Conservation (phyloP, 2,797 vertebrate genomes). For the Eurystomus glaucurus region DNA sequence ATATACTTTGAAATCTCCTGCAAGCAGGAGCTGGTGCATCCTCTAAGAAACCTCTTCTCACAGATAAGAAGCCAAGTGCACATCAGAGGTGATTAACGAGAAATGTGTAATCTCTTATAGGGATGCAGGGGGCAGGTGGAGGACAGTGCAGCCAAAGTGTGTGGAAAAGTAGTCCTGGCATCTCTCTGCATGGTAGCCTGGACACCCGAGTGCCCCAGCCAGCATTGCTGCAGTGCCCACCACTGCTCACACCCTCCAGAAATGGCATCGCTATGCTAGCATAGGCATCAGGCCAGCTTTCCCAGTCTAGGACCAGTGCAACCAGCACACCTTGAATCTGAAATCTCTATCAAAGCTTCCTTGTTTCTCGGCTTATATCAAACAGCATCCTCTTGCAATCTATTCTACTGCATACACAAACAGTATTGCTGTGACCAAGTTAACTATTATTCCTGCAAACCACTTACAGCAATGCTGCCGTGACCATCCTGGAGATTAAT, state of each 20-base stretch:
- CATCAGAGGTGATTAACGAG: conserved; percentile 56
- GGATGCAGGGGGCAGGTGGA: conserved; percentile 15
- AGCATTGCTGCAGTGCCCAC: background rate
- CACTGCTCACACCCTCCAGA: background rate
- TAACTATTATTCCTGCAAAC: background rate
- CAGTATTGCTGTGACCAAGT: background rate
- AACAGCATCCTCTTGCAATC: background rate
- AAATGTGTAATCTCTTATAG: conserved; percentile 1
- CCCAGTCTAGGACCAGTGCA: background rate
- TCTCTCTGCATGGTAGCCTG: background rate
- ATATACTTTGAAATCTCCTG: conserved; percentile 50
- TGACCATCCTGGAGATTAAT: background rate
- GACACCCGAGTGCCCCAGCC: background rate
- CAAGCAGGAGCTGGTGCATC: background rate
- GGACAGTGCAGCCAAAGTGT: background rate
- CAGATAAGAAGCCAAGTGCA: conserved; percentile 52
- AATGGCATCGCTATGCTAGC: no score
- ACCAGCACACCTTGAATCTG: background rate
- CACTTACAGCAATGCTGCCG: background rate
- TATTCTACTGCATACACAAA: background rate
- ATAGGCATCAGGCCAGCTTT: background rate
- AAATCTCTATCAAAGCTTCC: background rate
- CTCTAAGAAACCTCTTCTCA: conserved; percentile 43
- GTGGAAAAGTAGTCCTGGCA: background rate
- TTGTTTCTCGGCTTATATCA: background rate